A percentile compares a stretch with the other conserved stretches of the same genome.
phyloP scores from a whole-genome alignment of 1,140 invertebrate species.

The Drosophila athabasca region DNA sequence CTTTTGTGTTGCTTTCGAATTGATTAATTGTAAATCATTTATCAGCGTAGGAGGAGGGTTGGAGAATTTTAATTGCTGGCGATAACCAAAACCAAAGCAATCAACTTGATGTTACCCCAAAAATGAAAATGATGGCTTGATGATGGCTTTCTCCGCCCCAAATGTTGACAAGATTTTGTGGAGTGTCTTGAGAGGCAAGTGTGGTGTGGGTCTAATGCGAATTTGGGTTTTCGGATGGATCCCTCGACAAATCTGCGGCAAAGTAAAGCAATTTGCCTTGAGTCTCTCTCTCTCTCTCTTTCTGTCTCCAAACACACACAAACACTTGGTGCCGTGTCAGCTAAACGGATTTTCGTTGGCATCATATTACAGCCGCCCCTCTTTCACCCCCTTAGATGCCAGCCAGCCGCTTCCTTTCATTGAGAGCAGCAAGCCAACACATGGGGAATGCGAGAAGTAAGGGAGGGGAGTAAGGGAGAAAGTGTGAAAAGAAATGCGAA shows the following conservation, averaged over 20 bases:
- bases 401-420: no score
- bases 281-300: slow-evolving; percentile 2
- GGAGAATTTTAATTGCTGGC: slow-evolving; percentile 1
- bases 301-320: slow-evolving; percentile 32
- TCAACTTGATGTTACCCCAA: slow-evolving; percentile 10
- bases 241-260: slow-evolving; percentile 23
- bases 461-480: background rate
- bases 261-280: slow-evolving; percentile 42
- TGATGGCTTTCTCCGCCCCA: background rate
- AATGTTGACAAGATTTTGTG: slow-evolving; percentile 8
- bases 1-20: slow-evolving; percentile 3
- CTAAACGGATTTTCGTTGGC: slow-evolving; percentile 45
- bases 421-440: no score
- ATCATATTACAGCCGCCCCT: slow-evolving; percentile 22
- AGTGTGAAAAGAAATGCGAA: slow-evolving; percentile 52
- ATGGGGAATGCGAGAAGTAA: background rate
- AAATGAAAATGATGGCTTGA: background rate
- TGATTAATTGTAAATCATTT: slow-evolving; percentile 35
- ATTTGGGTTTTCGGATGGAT: slow-evolving; percentile 1
- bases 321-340: slow-evolving; percentile 14
- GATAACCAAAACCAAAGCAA: background rate
- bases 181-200: background rate
- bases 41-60: slow-evolving; percentile 4
- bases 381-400: no score
- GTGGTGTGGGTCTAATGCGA: no score